Base-by-base conservation (phyloP, 1,140 invertebrate genomes). In the Tetragnatha versicolor region DNA sequence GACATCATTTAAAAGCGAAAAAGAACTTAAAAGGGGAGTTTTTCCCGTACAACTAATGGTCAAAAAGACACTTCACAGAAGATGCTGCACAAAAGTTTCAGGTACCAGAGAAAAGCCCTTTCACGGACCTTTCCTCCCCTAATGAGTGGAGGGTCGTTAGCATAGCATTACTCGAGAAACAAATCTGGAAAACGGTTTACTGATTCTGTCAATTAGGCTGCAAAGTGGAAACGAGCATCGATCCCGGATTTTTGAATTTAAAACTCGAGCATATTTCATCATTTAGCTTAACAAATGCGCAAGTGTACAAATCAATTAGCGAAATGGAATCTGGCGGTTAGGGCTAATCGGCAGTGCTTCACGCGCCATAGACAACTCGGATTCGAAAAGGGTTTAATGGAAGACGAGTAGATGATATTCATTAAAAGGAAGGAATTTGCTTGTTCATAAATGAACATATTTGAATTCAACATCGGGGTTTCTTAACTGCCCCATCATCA, bases 171-270 rank as follows among this genome's bases (percentile, higher is more conserved):
- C 27, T 51, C 49, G 49, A 25, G 55, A 31, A 33, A 58, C 55
- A 58, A 58, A 58, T 58, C 55, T 58, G 29, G 55, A 58, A 58
- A 58, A 58, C 55, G 55, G 55, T 58, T 58, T 58, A 58, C 55
- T 33, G 55, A 58, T 58, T 33, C 55, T 58, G 55, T 31, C 55
- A 58, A 58, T 58, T 58, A 58, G 14, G 55, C 9, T 14, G 29
- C 22, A 5, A 31, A 58, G 55, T 58, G 55, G 55, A 31, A 58
- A 58, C 29, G 29, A 6, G 2, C 35, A 58, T 58, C 55, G 55
- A 58, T 58, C 55, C 17, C 17, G 35, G 31, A 55, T n/a, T 58
- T 58, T 58, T 31, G 29, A 58, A 33, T 58, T 35, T 14, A 58
- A 58, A 31, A 27, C 12, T 58, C 35, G 31, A 31, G 55, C 55